Conservation (phyloP, 2,797 vertebrate species). For the Arctocebus calabarensis region DNA sequence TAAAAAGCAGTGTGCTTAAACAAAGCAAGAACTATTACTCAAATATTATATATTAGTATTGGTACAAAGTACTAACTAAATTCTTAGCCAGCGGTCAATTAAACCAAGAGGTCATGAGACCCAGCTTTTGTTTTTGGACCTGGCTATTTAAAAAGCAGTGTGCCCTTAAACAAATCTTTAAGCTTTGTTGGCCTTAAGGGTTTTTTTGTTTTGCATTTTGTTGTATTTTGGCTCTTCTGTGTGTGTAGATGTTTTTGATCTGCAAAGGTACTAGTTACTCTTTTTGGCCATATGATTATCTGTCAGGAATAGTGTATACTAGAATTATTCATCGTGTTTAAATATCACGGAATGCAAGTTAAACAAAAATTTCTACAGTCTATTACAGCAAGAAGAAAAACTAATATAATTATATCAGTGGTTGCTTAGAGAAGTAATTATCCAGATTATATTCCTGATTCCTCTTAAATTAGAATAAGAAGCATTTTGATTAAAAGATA, state of each 20-base stretch:
- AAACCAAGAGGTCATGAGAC: neutral
- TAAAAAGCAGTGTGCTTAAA: neutral
- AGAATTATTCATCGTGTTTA: neutral
- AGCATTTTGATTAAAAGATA: neutral
- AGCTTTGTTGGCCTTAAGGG: neutral
- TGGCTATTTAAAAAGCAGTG: neutral
- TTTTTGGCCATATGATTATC: neutral
- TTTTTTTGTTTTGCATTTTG: conserved; percentile 10
- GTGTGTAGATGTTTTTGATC: neutral
- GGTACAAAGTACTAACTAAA: neutral
- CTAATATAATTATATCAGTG: neutral
- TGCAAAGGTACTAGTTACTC: neutral
- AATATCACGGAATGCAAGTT: neutral
- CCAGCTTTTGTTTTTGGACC: neutral
- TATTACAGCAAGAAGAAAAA: neutral
- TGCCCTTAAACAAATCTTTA: neutral
- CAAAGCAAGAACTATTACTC: neutral
- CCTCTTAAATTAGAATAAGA: neutral
- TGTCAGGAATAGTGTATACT: neutral
- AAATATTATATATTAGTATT: neutral
- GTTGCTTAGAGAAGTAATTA: neutral
- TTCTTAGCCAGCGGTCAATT: neutral
- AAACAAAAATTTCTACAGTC: neutral
- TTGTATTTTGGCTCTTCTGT: neutral
- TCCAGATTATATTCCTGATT: neutral